A percentile compares a stretch with the other conserved stretches of the same genome.
These are phyloP conservation scores for Tetranychus truncatus DNA, from an alignment of 2,888 invertebrate genomes.

Conservation along the genomic window DNA sequence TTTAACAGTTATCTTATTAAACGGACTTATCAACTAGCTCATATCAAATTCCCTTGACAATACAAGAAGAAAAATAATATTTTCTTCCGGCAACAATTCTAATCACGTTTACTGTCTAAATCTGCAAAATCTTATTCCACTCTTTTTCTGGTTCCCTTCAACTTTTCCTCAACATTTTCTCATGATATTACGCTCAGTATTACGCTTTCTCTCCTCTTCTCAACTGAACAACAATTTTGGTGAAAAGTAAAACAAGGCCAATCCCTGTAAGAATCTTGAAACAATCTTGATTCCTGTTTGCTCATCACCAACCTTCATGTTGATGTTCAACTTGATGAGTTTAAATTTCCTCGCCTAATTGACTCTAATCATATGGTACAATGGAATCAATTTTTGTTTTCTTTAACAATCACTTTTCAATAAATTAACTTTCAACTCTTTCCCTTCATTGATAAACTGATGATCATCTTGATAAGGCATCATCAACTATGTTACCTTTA, in stretches of 20 bases:
- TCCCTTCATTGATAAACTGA: too few species aligned
- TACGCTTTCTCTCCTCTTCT: constrained; percentile 3
- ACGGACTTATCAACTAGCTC: not conserved
- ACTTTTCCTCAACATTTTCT: not conserved
- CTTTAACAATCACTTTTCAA: too few species aligned
- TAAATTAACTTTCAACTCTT: too few species aligned
- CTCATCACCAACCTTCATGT: too few species aligned
- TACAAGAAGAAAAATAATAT: not conserved
- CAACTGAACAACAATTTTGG: not conserved
- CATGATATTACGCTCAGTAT: not conserved
- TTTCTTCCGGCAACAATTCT: not conserved
- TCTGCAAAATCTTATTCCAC: not conserved
- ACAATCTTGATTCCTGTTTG: too few species aligned
- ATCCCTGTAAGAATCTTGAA: too few species aligned
- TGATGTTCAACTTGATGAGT: too few species aligned
- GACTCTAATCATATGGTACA: not conserved
- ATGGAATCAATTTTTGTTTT: not conserved
- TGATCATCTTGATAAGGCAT: too few species aligned
- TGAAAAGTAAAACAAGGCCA: too few species aligned
- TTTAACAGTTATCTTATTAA: not conserved
- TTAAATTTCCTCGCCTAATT: not conserved
- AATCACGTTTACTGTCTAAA: not conserved
- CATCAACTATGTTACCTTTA: too few species aligned
- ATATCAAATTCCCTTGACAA: too few species aligned
- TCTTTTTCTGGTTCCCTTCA: constrained; percentile 1